These are phyloP conservation scores for Tapirus terrestris DNA, from an alignment of 2,113 vertebrate genomes.

Conservation along the genomic window DNA sequence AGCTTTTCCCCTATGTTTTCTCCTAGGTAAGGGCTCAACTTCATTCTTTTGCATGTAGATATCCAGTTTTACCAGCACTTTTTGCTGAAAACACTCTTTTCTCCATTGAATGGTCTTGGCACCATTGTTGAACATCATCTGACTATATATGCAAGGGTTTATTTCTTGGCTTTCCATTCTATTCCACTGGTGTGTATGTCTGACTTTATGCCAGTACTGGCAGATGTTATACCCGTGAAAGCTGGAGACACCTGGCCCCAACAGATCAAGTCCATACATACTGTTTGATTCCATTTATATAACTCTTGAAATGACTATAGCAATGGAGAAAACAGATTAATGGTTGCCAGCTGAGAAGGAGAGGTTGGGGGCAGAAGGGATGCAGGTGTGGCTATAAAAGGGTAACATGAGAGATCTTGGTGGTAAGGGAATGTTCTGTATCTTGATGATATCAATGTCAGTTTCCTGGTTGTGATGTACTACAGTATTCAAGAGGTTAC, in stretches of 20 bases:
- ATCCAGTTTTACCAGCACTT: too few relatives aligned
- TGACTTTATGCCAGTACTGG: background rate
- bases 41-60: too few relatives aligned
- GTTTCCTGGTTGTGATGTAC: background rate
- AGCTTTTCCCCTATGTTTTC: too few relatives aligned
- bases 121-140: too few relatives aligned
- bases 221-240: background rate
- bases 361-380: background rate
- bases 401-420: background rate
- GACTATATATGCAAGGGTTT: too few relatives aligned
- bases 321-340: background rate
- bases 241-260: background rate
- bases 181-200: background rate
- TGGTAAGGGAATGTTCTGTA: background rate
- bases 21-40: too few relatives aligned
- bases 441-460: background rate
- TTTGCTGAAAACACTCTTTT: too few relatives aligned
- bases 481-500: background rate
- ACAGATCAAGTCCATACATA: background rate
- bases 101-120: too few relatives aligned
- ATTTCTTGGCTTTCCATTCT: too few relatives aligned
- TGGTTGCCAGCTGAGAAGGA: background rate
- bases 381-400: background rate
- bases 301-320: background rate
- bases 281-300: background rate